These are phyloP conservation scores for Onthophagus taurus DNA, from an alignment of 1,140 invertebrate genomes.

Conservation along the genomic window DNA sequence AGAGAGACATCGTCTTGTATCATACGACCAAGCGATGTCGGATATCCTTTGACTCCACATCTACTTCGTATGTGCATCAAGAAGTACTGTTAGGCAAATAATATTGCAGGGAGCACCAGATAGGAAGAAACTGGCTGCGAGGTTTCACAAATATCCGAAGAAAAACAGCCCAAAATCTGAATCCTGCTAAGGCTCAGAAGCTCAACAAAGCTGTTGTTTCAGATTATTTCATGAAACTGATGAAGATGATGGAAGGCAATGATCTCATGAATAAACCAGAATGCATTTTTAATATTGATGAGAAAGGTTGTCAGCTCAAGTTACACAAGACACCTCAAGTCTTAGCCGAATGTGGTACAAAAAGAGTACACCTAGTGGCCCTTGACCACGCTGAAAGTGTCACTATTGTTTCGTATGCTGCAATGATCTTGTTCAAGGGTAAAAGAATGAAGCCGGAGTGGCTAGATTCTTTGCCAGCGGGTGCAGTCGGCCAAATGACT, in stretches of 20 bases:
- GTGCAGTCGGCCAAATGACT: background rate
- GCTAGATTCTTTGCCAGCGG: conserved; percentile 4
- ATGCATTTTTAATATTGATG: conserved; percentile 35
- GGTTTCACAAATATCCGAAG: conserved; percentile 14
- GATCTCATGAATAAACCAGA: conserved; percentile 26
- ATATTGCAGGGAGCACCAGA: too few relatives aligned
- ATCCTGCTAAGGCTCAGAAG: conserved; percentile 31
- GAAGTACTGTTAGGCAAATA: too few relatives aligned
- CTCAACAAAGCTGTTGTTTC: conserved; percentile 30
- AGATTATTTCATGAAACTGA: conserved; percentile 30
- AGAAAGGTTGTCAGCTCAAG: conserved; percentile 33
- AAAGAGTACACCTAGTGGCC: conserved; percentile 28
- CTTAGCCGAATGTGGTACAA: conserved; percentile 23
- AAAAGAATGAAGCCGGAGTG: conserved; percentile 10
- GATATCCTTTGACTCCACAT: too few relatives aligned
- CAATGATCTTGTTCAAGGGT: conserved; percentile 11
- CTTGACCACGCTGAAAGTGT: conserved; percentile 34
- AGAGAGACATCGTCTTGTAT: too few relatives aligned
- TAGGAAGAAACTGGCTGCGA: too few relatives aligned
- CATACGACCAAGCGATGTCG: too few relatives aligned
- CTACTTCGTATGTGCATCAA: too few relatives aligned
- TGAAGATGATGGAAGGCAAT: conserved; percentile 19
- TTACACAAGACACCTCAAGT: conserved; percentile 32
- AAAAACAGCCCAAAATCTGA: conserved; percentile 31
- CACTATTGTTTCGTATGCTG: conserved; percentile 32